Evolutionary conservation across 1,140 invertebrate genomes (phyloP).

Genomic region (Orius insidiosus): DNA sequence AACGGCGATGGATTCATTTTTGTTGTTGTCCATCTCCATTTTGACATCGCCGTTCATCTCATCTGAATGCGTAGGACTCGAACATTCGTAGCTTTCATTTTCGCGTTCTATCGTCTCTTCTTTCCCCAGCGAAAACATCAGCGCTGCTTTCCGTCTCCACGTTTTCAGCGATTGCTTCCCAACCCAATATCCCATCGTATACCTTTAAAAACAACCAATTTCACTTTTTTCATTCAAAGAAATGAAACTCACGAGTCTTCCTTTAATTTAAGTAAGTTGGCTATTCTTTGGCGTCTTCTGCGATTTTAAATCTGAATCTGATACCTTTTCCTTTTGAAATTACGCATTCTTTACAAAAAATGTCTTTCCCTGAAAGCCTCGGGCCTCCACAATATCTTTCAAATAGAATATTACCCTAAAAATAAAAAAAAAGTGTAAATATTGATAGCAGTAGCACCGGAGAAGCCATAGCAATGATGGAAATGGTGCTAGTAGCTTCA

Average conservation of each 20-base stretch:
- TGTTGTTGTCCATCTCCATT: no score
- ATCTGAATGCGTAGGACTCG: no score
- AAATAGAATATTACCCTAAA: constrained; percentile 20
- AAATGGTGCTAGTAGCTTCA: no score
- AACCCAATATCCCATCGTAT: constrained; percentile 18
- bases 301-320: constrained; percentile 16
- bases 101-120: no score
- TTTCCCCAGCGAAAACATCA: background rate
- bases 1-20: no score
- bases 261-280: constrained; percentile 16
- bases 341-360: constrained; percentile 20
- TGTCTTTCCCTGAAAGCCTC: constrained; percentile 14
- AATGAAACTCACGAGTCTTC: no score
- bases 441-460: no score
- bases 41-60: no score
- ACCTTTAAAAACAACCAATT: constrained; percentile 17
- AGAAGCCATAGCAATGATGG: background rate
- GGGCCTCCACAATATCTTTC: constrained; percentile 19
- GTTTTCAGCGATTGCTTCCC: constrained; percentile 20
- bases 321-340: constrained; percentile 16
- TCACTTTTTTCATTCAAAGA: no score
- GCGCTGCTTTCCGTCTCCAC: constrained; percentile 18
- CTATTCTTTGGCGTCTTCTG: constrained; percentile 20
- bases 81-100: no score
- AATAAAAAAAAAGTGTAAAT: no score